Conservation (phyloP, 2,797 vertebrate species). For the Acrocephalus scirpaceus region DNA sequence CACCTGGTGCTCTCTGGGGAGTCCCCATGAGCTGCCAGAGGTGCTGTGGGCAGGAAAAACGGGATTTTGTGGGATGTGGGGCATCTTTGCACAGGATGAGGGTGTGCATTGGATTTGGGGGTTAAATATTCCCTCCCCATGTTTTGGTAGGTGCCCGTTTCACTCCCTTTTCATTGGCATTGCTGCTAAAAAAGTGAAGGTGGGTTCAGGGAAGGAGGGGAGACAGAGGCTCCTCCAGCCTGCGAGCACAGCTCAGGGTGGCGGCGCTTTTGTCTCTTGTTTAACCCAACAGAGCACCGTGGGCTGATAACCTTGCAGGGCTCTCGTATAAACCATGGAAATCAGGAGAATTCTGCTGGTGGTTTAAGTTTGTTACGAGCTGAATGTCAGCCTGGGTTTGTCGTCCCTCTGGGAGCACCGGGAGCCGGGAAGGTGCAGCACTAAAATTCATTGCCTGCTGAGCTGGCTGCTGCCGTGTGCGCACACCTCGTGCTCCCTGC, state of each 20-base stretch:
- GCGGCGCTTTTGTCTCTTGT: background rate
- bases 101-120: background rate
- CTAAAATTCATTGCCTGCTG: background rate
- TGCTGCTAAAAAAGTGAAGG: background rate
- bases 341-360: background rate
- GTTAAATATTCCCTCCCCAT: background rate
- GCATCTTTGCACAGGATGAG: fast-evolving
- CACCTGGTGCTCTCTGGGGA: background rate
- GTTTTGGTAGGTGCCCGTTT: background rate
- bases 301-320: background rate
- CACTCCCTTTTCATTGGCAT: too few species aligned
- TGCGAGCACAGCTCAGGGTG: fast-evolving
- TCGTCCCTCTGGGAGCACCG: background rate
- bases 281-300: fast-evolving
- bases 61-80: fast-evolving
- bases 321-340: background rate
- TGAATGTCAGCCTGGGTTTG: background rate
- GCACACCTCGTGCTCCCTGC: background rate
- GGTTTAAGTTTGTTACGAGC: background rate
- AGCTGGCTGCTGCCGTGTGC: background rate
- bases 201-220: background rate
- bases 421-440: background rate
- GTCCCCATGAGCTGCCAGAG: background rate
- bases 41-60: background rate
- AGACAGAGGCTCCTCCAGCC: background rate